phyloP scores from a whole-genome alignment of 2,113 vertebrate genomes.

The Chelonoidis abingdonii region DNA sequence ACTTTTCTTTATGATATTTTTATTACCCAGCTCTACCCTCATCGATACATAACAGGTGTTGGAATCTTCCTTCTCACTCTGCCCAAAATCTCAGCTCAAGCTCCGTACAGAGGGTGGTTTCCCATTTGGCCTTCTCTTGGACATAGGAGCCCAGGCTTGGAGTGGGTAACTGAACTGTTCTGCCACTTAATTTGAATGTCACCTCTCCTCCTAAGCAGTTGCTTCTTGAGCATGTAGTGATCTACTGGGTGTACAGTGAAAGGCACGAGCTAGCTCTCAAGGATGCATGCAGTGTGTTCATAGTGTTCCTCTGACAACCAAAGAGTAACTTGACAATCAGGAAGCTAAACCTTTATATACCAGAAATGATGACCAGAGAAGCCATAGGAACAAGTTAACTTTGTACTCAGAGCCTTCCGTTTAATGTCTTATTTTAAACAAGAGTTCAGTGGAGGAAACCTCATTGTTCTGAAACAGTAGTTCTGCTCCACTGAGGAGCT shows the following conservation, averaged over 20 bases:
- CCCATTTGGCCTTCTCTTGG: neutral
- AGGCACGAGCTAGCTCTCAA: constrained; percentile 17
- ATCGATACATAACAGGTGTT: neutral
- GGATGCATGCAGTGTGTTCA: accelerated
- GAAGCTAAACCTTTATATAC: constrained; percentile 23
- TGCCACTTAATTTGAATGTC: neutral
- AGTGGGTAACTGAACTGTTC: neutral
- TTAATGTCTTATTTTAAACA: accelerated
- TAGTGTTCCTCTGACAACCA: neutral
- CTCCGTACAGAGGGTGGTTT: neutral
- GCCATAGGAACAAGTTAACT: constrained; percentile 56
- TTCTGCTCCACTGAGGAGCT: neutral
- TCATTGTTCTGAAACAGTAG: neutral
- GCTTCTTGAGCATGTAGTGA: neutral
- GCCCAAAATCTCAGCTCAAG: neutral
- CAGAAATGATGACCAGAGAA: neutral
- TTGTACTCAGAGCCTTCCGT: neutral
- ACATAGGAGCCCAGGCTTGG: neutral
- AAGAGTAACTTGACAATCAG: constrained; percentile 64
- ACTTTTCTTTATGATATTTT: accelerated
- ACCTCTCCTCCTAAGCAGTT: constrained; percentile 8
- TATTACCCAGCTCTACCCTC: neutral
- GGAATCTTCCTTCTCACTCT: neutral
- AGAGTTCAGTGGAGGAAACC: neutral
- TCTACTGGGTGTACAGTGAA: accelerated